Conservation (phyloP, 2,113 vertebrate species). For the Passer domesticus region DNA sequence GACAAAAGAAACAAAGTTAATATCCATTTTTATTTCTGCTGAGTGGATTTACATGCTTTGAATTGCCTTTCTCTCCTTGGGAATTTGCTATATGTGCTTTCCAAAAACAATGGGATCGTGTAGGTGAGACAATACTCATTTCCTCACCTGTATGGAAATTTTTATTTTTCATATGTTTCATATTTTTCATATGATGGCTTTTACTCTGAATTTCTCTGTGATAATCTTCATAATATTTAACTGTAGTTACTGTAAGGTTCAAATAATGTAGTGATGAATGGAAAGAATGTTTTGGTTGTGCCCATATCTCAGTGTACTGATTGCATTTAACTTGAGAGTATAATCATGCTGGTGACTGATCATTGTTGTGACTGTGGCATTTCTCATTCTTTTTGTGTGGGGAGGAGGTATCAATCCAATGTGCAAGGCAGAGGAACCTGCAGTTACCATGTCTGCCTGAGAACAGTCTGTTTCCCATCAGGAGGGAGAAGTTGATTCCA, state of each 20-base stretch:
- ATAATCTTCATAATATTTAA: background rate
- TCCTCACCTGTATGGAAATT: background rate
- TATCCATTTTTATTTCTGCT: background rate
- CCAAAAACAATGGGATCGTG: background rate
- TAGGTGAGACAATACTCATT: background rate
- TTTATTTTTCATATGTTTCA: background rate
- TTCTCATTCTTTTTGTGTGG: background rate
- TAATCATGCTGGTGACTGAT: background rate
- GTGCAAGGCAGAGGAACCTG: background rate
- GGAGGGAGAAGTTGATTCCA: background rate
- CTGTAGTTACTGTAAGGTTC: background rate
- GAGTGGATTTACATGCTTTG: background rate
- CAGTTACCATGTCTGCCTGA: background rate
- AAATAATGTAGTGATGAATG: background rate
- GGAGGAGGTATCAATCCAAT: background rate
- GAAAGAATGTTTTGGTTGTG: background rate
- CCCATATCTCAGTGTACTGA: background rate
- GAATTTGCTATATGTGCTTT: background rate
- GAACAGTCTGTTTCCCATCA: background rate
- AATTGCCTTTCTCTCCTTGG: background rate
- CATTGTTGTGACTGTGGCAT: background rate
- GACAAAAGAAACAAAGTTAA: background rate
- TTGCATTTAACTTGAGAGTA: background rate
- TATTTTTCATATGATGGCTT: background rate
- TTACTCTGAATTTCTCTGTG: background rate